phyloP scores from a whole-genome alignment of 2,113 vertebrate species.

The Puffinus mauretanicus region DNA sequence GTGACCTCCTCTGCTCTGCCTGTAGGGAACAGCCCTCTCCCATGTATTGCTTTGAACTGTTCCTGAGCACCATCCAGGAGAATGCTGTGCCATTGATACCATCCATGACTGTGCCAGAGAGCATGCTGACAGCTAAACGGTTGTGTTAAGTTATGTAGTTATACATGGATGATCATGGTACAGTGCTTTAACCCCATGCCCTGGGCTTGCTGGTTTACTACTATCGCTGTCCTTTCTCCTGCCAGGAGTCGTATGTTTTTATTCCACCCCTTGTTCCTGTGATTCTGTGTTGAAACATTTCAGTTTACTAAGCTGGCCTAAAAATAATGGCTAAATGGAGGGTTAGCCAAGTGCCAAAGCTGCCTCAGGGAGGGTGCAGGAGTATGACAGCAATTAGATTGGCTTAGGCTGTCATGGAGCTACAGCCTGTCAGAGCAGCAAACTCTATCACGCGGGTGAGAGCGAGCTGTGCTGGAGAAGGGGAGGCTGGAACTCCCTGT shows the following conservation, averaged over 20 bases:
- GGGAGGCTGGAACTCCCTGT: not conserved
- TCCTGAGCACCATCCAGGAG: not conserved
- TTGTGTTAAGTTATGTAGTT: too few relatives aligned
- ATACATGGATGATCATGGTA: rapidly evolving
- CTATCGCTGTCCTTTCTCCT: not conserved
- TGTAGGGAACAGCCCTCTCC: not conserved
- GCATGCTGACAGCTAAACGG: rapidly evolving
- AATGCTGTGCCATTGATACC: not conserved
- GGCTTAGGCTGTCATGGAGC: not conserved
- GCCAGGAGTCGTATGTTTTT: not conserved
- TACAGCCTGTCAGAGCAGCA: not conserved
- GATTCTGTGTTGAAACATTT: not conserved
- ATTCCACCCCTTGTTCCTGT: not conserved
- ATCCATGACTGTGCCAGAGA: rapidly evolving
- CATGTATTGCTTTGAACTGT: not conserved
- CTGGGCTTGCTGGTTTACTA: not conserved
- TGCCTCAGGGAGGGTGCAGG: not conserved
- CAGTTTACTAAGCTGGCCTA: not conserved
- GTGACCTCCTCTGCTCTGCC: not conserved
- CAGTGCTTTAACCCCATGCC: not conserved
- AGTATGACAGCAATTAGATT: not conserved
- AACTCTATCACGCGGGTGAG: not conserved
- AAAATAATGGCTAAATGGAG: rapidly evolving
- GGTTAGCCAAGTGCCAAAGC: not conserved
- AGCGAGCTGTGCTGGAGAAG: not conserved